Base-by-base conservation (phyloP, 2,113 vertebrate species). In the Leptobrachium ailaonicum region DNA sequence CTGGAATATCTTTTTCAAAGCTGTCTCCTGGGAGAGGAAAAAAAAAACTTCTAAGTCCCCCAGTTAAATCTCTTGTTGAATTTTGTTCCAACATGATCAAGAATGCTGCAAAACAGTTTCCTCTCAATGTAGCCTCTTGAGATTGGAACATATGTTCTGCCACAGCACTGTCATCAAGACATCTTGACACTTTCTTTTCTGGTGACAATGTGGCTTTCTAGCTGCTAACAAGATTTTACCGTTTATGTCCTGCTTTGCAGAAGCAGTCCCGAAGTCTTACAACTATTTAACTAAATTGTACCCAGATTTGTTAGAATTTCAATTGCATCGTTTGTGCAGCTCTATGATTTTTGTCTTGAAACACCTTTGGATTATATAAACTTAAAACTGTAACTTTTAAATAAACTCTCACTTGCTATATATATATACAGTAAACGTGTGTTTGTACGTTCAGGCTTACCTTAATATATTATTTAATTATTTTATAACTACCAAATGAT, bases 51-150 rank as follows among this genome's bases (percentile, higher is more conserved):
- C 75, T 53, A 75, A 69, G 66, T 81, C 71, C 71, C 79, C 72
- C 62, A 53, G 50, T 81, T 81, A 69, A 81, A 75, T 75, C 79
- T 81, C 79, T 81, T 81, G 79, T 75, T 81, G 79, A 81, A 81
- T 81, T 81, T 81, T 81, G 79, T 81, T 75, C 79, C 72, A 80
- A 74, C 79, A 81, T 81, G 79, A 81, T 81, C 79, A 81, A 81
- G 72, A 81, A 74, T 71, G 64, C 66, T 75, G 72, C 72, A 75
- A 81, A 78, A 69, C 79, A 81, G 74, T 75, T 75, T 75, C 54
- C 72, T 69, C 72, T 81, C 72, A 10, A 67, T 47, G 56, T 75
- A 75, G 20, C 54, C 79, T 81, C 79, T 75, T 81, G 79, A 81
- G 79, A 81, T 41, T 62, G 53, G 66, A 81, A 74, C 79, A 81